A percentile compares a stretch with the other conserved stretches of the same genome.
Conservation (phyloP, 2,113 vertebrate genomes). For the Menura novaehollandiae region DNA sequence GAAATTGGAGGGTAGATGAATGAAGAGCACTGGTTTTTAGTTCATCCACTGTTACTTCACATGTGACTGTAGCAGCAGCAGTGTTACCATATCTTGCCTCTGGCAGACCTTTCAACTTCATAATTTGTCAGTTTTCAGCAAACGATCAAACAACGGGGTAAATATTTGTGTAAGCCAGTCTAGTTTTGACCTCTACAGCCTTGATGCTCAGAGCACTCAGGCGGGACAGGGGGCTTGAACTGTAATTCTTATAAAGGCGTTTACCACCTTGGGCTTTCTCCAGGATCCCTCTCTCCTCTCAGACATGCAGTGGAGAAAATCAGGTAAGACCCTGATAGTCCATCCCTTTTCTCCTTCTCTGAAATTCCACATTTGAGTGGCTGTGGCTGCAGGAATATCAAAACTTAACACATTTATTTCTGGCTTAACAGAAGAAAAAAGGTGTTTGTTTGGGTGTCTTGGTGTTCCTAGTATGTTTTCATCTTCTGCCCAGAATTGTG, state of each 20-base stretch:
- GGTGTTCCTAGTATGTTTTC: neutral
- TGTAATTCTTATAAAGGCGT: neutral
- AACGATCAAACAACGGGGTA: neutral
- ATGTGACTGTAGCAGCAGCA: neutral
- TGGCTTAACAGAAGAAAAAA: neutral
- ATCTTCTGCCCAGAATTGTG: neutral
- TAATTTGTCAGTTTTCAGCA: neutral
- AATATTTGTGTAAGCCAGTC: neutral
- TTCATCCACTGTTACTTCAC: neutral
- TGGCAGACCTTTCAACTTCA: neutral
- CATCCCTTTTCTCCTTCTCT: neutral
- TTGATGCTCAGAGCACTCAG: neutral
- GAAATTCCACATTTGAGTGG: neutral
- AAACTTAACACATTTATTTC: neutral
- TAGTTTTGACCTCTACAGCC: neutral
- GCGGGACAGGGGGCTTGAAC: neutral
- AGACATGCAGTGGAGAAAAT: neutral
- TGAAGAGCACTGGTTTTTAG: neutral
- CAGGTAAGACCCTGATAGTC: neutral
- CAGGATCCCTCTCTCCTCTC: neutral
- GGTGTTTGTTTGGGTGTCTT: conserved; percentile 1
- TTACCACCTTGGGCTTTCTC: neutral
- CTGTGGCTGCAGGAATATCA: neutral
- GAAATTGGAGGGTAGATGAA: neutral
- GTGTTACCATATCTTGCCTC: neutral